Conservation (phyloP, 2,797 vertebrate genomes). For the Pangasius krempfi region DNA sequence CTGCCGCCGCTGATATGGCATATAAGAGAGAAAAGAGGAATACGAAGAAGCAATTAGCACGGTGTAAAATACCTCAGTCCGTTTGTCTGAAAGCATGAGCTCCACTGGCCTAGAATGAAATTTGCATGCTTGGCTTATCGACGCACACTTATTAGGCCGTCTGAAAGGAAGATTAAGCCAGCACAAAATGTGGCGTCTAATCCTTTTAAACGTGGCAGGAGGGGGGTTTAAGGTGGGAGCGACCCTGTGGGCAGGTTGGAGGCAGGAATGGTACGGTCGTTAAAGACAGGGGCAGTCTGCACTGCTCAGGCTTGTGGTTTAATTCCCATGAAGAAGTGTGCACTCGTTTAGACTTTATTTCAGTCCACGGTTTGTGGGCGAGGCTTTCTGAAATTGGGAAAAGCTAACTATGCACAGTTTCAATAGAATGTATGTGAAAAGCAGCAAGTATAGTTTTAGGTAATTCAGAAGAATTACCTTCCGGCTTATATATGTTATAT, state of each 20-base stretch:
- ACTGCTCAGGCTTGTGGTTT: slow-evolving; percentile 2
- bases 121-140: slow-evolving; percentile 85
- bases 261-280: slow-evolving; percentile 49
- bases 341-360: slow-evolving; percentile 14
- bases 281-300: slow-evolving; percentile 21
- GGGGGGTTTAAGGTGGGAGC: slow-evolving; percentile 78
- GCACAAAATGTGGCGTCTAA: slow-evolving; percentile 84
- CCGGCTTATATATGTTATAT: neutral
- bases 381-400: slow-evolving; percentile 24
- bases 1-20: slow-evolving; percentile 74
- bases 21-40: slow-evolving; percentile 76
- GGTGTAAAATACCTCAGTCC: slow-evolving; percentile 76
- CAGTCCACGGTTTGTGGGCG: neutral
- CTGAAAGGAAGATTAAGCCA: slow-evolving; percentile 85
- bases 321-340: slow-evolving; percentile 3
- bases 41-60: slow-evolving; percentile 84
- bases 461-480: neutral
- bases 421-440: neutral
- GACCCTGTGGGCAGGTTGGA: slow-evolving; percentile 64
- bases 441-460: neutral
- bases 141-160: slow-evolving; percentile 80
- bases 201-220: slow-evolving; percentile 83
- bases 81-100: slow-evolving; percentile 76
- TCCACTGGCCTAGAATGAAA: slow-evolving; percentile 80
- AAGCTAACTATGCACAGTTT: neutral